Evolutionary conservation across 2,797 vertebrate species (phyloP).

Genomic region (Anguilla anguilla): DNA sequence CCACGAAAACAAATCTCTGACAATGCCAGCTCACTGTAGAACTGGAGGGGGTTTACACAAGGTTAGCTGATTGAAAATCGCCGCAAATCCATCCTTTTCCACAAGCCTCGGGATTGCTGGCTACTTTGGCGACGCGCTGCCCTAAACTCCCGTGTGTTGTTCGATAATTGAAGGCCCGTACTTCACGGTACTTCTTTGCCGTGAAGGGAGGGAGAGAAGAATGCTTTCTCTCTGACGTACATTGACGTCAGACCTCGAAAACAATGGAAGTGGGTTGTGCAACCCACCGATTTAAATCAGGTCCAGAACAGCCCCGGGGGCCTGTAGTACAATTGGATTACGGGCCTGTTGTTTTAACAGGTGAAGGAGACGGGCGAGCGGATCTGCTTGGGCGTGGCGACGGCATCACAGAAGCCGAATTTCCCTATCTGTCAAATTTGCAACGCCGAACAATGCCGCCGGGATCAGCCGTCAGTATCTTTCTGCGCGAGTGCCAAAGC

Average conservation of each 20-base stretch:
- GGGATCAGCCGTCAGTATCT: not conserved
- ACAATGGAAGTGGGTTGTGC: constrained; percentile 31
- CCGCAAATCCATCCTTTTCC: not conserved
- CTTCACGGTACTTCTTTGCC: not conserved
- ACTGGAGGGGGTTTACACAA: not conserved
- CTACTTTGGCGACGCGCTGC: not conserved
- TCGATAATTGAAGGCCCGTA: constrained; percentile 6
- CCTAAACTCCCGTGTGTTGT: not conserved
- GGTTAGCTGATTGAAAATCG: not conserved
- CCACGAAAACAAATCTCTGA: not conserved
- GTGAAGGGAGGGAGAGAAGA: constrained; percentile 5
- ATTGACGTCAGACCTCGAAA: constrained; percentile 38
- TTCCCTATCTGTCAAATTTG: constrained; percentile 11
- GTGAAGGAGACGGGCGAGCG: constrained; percentile 23
- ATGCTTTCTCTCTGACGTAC: constrained; percentile 17
- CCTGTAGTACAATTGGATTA: constrained; percentile 25
- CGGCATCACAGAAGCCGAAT: not conserved
- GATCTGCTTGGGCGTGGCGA: not conserved
- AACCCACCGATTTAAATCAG: constrained; percentile 34
- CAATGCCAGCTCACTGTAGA: not conserved
- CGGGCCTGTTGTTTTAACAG: constrained; percentile 36
- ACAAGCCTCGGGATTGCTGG: not conserved
- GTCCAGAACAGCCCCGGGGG: constrained; percentile 24
- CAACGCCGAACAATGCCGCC: not conserved
- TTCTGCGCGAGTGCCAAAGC: not conserved